Percentiles rank a stretch among this genome's conserved stretches.
Conservation (phyloP, 2,888 invertebrate species). For the Taenaris catops region DNA sequence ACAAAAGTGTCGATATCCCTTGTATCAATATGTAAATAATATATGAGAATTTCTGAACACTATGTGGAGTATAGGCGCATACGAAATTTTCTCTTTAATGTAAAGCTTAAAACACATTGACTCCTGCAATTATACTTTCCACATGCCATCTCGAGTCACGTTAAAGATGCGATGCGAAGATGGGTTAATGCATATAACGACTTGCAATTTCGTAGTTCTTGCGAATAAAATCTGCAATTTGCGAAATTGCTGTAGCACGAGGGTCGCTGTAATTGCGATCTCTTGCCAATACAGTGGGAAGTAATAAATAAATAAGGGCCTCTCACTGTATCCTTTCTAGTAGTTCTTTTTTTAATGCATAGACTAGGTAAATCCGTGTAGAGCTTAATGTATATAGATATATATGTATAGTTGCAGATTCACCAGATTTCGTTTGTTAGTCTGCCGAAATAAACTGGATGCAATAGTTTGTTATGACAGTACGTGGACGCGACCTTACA, state of each 20-base stretch:
- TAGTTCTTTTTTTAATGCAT: too few relatives aligned
- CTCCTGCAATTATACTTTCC: conserved; percentile 26
- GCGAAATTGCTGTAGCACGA: conserved; percentile 64
- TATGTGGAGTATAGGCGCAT: too few relatives aligned
- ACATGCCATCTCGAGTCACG: conserved; percentile 27
- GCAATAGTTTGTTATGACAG: too few relatives aligned
- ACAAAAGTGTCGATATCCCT: too few relatives aligned
- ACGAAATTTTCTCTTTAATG: conserved; percentile 16
- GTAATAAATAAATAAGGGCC: conserved; percentile 65
- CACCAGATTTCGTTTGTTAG: too few relatives aligned
- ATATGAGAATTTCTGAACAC: too few relatives aligned
- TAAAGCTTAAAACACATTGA: conserved; percentile 18
- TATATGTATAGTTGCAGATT: too few relatives aligned
- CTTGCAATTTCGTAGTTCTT: conserved; percentile 61
- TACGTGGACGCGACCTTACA: too few relatives aligned
- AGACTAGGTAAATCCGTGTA: too few relatives aligned
- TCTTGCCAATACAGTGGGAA: conserved; percentile 48
- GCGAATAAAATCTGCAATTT: conserved; percentile 70
- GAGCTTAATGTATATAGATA: too few relatives aligned
- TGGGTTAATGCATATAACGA: conserved; percentile 52
- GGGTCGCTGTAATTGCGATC: conserved; percentile 60
- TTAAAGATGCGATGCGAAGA: conserved; percentile 39
- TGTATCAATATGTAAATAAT: too few relatives aligned
- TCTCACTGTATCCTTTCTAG: conserved; percentile 33
- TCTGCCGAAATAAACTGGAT: too few relatives aligned